A percentile compares a stretch with the other conserved stretches of the same genome.
These are phyloP conservation scores for Drosophila varians DNA, from an alignment of 1,140 invertebrate genomes.

Conservation along the genomic window DNA sequence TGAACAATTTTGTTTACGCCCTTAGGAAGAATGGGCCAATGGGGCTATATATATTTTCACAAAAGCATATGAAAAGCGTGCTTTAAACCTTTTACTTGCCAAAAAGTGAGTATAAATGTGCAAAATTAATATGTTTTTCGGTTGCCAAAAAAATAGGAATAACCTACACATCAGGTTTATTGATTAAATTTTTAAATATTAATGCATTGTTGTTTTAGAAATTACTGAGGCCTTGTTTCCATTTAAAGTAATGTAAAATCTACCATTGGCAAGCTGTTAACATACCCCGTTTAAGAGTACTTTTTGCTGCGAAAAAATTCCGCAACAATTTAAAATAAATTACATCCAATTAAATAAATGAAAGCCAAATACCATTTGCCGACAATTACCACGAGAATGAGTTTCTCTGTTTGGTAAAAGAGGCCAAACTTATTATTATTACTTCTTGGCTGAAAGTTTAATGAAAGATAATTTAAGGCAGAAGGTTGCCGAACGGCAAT, in stretches of 20 bases:
- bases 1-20: slow-evolving; percentile 38
- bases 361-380: slow-evolving; percentile 38
- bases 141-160: not conserved
- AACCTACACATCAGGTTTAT: too few relatives aligned
- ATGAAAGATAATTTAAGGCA: not conserved
- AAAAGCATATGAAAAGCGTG: slow-evolving; percentile 15
- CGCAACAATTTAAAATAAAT: slow-evolving; percentile 75
- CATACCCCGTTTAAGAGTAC: not conserved
- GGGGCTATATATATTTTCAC: slow-evolving; percentile 50
- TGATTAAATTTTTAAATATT: not conserved
- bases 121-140: not conserved
- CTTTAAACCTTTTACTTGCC: slow-evolving; percentile 27
- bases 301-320: slow-evolving; percentile 33
- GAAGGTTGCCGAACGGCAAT: not conserved
- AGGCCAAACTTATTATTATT: slow-evolving; percentile 13
- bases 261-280: not conserved
- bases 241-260: not conserved
- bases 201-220: not conserved
- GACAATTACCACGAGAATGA: slow-evolving; percentile 69
- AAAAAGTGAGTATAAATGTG: not conserved
- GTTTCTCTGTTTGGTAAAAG: slow-evolving; percentile 14
- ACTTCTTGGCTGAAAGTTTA: not conserved
- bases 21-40: slow-evolving; percentile 1
- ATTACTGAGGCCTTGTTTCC: not conserved
- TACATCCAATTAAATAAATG: slow-evolving; percentile 62